Percentiles rank a stretch among this genome's conserved stretches.
phyloP scores from a whole-genome alignment of 2,797 vertebrate species.

The Acanthis flammea region DNA sequence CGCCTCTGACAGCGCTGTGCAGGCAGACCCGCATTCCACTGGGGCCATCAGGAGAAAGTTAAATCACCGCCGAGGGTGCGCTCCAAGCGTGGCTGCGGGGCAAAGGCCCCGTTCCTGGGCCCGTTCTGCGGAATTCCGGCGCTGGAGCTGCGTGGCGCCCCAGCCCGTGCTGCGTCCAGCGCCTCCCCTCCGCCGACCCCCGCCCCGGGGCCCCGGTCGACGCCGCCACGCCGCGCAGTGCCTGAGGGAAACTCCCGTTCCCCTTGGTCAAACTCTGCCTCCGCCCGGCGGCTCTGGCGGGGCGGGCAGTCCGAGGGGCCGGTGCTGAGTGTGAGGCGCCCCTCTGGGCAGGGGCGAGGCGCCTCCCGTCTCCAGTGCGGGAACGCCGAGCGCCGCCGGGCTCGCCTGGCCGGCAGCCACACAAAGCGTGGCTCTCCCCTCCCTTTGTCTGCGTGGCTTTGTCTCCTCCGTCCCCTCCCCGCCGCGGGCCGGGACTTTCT shows the following conservation, averaged over 20 bases:
- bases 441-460: constrained; percentile 60
- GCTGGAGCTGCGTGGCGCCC: neutral
- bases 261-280: neutral
- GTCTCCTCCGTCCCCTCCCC: neutral
- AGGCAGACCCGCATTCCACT: fast-evolving
- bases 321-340: neutral
- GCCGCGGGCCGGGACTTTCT: constrained; percentile 35
- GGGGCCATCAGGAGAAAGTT: neutral
- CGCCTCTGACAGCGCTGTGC: fast-evolving
- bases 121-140: fast-evolving
- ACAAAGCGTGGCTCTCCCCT: constrained; percentile 24
- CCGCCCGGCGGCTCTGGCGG: neutral
- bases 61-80: fast-evolving
- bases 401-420: constrained; percentile 4
- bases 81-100: fast-evolving
- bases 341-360: neutral
- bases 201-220: neutral
- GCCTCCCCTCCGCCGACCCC: neutral
- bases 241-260: fast-evolving
- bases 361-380: neutral
- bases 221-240: neutral
- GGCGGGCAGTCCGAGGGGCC: neutral
- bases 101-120: neutral
- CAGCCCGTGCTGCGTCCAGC: fast-evolving
- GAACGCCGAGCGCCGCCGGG: neutral